These are phyloP conservation scores for Porites rus DNA, from an alignment of 92 coral and sea anemone genomes.

Conservation along the genomic window DNA sequence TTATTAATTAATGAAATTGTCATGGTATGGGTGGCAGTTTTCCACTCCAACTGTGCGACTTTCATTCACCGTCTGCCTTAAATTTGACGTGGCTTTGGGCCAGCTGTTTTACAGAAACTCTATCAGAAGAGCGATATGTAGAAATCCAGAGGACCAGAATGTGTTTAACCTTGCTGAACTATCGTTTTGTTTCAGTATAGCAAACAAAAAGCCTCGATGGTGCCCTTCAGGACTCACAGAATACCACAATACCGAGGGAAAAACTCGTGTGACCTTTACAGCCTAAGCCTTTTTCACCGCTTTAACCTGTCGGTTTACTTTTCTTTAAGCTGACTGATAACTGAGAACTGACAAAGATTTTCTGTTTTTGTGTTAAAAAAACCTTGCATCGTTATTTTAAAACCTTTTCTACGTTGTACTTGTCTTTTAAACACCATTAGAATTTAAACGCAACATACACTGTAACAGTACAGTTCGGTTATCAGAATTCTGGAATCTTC, in stretches of 20 bases:
- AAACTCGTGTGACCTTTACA: constrained; percentile 12
- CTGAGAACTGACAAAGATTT: neutral
- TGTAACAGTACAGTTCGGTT: neutral
- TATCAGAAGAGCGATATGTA: neutral
- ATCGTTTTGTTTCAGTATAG: neutral
- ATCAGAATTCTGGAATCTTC: neutral
- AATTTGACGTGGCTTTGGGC: neutral
- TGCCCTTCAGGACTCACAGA: neutral
- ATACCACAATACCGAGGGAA: neutral
- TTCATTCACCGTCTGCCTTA: neutral
- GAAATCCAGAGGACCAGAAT: neutral
- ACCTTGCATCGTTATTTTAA: too few species aligned
- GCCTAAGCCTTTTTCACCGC: neutral
- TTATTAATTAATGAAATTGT: constrained; percentile 7
- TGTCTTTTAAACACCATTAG: neutral
- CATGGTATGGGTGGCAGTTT: neutral
- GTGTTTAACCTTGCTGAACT: too few species aligned
- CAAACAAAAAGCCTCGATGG: neutral
- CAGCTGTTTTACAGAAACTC: constrained; percentile 10
- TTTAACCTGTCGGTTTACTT: neutral
- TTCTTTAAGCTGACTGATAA: neutral
- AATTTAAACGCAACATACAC: too few species aligned
- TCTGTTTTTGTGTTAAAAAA: neutral
- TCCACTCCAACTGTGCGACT: neutral
- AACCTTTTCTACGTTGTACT: neutral